phyloP scores from a whole-genome alignment of 2,113 vertebrate genomes.

The Numida meleagris region DNA sequence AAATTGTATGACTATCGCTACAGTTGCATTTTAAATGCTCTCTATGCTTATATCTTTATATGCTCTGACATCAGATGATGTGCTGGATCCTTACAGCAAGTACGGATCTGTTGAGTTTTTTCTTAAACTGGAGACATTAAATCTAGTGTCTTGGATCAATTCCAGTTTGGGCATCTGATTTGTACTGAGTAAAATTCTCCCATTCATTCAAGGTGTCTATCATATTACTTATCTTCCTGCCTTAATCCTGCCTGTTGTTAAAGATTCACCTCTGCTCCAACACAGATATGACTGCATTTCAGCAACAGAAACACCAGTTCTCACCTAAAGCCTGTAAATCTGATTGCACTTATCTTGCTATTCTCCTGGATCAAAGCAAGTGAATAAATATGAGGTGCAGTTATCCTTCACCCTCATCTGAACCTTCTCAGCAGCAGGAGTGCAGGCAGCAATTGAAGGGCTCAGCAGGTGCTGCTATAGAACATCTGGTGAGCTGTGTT shows the following conservation, averaged over 20 bases:
- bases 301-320: neutral
- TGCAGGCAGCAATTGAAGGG: neutral
- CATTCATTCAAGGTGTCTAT: neutral
- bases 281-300: neutral
- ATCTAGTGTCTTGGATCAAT: neutral
- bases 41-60: neutral
- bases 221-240: neutral
- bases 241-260: neutral
- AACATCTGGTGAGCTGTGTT: conserved; percentile 25
- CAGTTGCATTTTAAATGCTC: neutral
- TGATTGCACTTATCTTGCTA: neutral
- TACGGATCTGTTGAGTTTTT: neutral
- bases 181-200: neutral
- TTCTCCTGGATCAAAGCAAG: neutral
- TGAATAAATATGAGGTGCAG: neutral
- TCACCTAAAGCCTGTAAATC: neutral
- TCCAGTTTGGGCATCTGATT: neutral
- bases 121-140: neutral
- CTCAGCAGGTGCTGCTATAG: neutral
- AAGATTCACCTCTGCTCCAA: neutral
- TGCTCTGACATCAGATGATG: neutral
- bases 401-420: neutral
- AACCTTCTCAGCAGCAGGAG: neutral
- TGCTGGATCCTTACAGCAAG: neutral
- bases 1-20: neutral